These are phyloP conservation scores for Ranitomeya variabilis DNA, from an alignment of 2,113 vertebrate genomes.

Conservation along the genomic window DNA sequence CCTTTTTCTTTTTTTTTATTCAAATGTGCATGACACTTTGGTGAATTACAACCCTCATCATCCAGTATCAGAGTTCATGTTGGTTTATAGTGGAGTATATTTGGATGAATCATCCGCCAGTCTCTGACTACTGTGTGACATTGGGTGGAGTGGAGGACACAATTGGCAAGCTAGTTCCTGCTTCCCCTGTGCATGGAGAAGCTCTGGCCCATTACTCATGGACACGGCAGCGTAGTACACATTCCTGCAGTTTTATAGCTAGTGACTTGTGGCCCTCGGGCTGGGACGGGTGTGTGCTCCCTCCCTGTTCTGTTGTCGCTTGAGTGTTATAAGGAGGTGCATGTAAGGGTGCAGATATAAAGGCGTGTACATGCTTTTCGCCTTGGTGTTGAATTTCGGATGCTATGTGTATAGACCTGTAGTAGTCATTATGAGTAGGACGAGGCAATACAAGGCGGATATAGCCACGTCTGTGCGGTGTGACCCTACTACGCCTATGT, in stretches of 20 bases:
- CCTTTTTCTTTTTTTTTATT: no score
- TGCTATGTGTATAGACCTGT: constrained; percentile 26
- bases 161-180: constrained; percentile 26
- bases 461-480: background rate
- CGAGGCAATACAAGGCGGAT: background rate
- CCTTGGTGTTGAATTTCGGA: constrained; percentile 48
- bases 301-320: constrained; percentile 11
- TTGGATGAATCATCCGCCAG: background rate
- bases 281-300: background rate
- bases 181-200: background rate
- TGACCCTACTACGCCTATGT: background rate
- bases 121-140: background rate
- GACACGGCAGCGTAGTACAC: background rate
- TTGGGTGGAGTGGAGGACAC: background rate
- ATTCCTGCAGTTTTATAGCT: constrained; percentile 16
- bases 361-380: constrained; percentile 21
- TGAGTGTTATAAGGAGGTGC: constrained; percentile 43
- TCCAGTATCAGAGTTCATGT: background rate
- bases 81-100: background rate
- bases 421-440: constrained; percentile 26
- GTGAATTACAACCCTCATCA: background rate
- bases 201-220: background rate
- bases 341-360: constrained; percentile 22
- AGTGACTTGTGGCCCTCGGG: constrained; percentile 6
- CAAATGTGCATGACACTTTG: background rate